Conservation (phyloP, 2,113 vertebrate genomes). For the Oreamnos americanus region DNA sequence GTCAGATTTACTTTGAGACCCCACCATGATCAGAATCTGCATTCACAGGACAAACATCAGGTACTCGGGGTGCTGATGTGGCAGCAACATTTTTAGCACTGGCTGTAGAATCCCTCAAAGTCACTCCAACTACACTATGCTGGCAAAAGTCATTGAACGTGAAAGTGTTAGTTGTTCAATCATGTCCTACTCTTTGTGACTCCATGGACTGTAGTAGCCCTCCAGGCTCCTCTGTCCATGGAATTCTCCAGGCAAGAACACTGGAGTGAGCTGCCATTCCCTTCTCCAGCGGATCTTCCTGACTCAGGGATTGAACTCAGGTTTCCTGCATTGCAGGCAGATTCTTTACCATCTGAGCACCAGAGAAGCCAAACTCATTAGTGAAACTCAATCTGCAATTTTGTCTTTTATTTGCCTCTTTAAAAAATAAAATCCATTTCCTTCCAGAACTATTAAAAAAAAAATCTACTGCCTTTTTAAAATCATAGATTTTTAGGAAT, state of each 20-base stretch:
- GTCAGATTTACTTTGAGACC: neutral
- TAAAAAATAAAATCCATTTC: constrained; percentile 5
- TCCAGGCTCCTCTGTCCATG: neutral
- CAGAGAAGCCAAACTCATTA: neutral
- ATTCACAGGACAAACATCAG: neutral
- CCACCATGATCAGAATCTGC: neutral
- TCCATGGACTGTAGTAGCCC: neutral
- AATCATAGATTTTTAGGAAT: constrained; percentile 41
- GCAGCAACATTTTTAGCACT: neutral
- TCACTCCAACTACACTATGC: neutral
- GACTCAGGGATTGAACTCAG: neutral
- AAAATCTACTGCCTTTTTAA: neutral
- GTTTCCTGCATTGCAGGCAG: neutral
- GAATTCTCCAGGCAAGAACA: neutral
- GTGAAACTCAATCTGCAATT: neutral
- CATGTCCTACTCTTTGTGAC: neutral
- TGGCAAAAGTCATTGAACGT: neutral
- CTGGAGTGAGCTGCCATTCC: neutral
- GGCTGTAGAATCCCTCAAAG: neutral
- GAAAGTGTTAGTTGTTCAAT: neutral
- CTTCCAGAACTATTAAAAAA: neutral
- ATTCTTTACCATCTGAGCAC: neutral
- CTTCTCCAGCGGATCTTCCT: neutral
- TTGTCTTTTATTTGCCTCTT: neutral
- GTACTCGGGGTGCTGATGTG: rapidly evolving